Base-by-base conservation (phyloP, 2,113 vertebrate species). In the Phasianus colchicus region DNA sequence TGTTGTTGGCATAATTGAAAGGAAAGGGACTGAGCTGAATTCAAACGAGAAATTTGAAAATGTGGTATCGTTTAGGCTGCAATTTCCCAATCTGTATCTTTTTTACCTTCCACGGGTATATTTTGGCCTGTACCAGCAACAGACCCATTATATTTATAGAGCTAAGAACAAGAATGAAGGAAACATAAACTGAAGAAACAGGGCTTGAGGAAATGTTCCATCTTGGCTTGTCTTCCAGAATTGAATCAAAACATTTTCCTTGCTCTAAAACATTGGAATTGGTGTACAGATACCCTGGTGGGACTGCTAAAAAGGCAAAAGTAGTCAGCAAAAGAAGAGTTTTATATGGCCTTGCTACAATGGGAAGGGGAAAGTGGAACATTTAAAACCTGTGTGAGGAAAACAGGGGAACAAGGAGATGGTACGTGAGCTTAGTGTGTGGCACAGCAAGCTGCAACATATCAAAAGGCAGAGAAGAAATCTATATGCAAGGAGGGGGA, bases 401-500 rank as follows among this genome's bases (percentile, higher is more conserved):
- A 54, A 65, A 24, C 0, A 2, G 5, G 10, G 11, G 29, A 40
- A 7, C 0, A 0, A 22, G 6, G 25, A 1, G 25, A 5, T 32
- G 14, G 2, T n/a, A 11, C 6, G 3, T 45, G 45, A 36, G 10
- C 10, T 66, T 40, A 6, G 32, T 0, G 13, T 5, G 1, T 0
- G 3, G 7, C 48, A 10, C 18, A 65, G 32, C 8, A 52, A 43
- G 20, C 2, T 45, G 42, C 43, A 63, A 13, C 19, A 43, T 34
- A 30, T 50, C 17, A 36, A 55, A 77, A 71, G 14, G 11, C 24
- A 25, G 55, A 22, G 3, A 42, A 29, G 10, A 63, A 86, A 77
- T 43, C 48, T 34, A 3, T 21, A 4, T 25, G 17, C 9, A 42
- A 69, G 58, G 36, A 83, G 36, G 24, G 32, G 12, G 29, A 79